A percentile compares a stretch with the other conserved stretches of the same genome.
phyloP scores from a whole-genome alignment of 2,797 vertebrate genomes.

The Xerus rutilus region DNA sequence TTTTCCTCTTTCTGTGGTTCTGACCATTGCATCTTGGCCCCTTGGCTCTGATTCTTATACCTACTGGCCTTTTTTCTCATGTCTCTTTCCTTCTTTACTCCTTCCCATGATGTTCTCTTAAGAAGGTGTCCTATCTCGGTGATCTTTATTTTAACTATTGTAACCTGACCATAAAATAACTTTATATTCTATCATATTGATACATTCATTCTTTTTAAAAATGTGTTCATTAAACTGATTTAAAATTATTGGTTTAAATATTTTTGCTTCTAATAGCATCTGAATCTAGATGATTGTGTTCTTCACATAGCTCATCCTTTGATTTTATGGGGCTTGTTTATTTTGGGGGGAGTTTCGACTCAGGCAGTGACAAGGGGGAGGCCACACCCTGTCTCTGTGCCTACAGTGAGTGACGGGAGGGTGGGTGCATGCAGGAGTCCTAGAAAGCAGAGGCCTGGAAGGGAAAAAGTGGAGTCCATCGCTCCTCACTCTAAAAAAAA shows the following conservation, averaged over 20 bases:
- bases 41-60: background rate
- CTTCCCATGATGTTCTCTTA: background rate
- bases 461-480: background rate
- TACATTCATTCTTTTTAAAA: background rate
- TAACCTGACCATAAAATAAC: background rate
- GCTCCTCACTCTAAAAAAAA: background rate
- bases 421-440: background rate
- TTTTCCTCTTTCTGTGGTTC: background rate
- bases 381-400: background rate
- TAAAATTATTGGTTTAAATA: background rate
- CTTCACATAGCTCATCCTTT: background rate
- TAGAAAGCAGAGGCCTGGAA: background rate
- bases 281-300: background rate
- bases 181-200: background rate
- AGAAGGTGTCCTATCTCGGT: background rate
- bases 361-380: background rate
- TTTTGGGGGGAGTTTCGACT: background rate
- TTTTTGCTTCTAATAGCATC: constrained; percentile 15
- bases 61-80: background rate
- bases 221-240: background rate
- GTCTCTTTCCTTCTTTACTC: background rate
- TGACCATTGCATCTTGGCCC: background rate
- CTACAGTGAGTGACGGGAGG: accelerated
- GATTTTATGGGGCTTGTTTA: background rate
- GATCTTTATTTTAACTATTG: constrained; percentile 8